phyloP scores from a whole-genome alignment of 2,797 vertebrate species.

The Yasuhikotakia modesta region DNA sequence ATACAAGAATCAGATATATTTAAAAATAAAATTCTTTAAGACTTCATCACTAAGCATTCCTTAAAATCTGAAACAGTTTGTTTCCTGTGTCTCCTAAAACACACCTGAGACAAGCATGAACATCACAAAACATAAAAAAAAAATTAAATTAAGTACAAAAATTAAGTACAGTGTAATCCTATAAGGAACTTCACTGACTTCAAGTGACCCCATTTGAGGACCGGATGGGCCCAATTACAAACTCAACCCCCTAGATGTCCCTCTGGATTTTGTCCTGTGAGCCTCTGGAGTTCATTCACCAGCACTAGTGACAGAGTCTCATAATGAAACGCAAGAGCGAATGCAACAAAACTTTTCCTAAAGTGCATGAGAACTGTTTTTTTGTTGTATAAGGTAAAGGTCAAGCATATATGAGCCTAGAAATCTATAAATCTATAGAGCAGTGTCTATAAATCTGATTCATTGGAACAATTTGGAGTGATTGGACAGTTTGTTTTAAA shows the following conservation, averaged over 20 bases:
- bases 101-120: too few species aligned
- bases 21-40: background rate
- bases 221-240: constrained; percentile 77
- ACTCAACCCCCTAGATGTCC: constrained; percentile 61
- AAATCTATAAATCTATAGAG: too few species aligned
- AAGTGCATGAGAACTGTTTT: background rate
- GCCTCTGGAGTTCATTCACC: constrained; percentile 62
- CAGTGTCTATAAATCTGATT: too few species aligned
- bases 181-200: constrained; percentile 66
- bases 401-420: background rate
- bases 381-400: background rate
- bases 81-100: too few species aligned
- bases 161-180: constrained; percentile 41
- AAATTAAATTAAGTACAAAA: too few species aligned
- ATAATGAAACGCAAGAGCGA: constrained; percentile 65
- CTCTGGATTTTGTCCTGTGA: constrained; percentile 35
- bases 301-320: constrained; percentile 75
- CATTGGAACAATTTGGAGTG: too few species aligned
- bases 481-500: too few species aligned
- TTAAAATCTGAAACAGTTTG: background rate
- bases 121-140: background rate
- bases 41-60: background rate
- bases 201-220: constrained; percentile 74
- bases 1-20: background rate
- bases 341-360: constrained; percentile 13